Evolutionary conservation across 2,888 invertebrate genomes (phyloP).

Genomic region (Hyposoter didymator): DNA sequence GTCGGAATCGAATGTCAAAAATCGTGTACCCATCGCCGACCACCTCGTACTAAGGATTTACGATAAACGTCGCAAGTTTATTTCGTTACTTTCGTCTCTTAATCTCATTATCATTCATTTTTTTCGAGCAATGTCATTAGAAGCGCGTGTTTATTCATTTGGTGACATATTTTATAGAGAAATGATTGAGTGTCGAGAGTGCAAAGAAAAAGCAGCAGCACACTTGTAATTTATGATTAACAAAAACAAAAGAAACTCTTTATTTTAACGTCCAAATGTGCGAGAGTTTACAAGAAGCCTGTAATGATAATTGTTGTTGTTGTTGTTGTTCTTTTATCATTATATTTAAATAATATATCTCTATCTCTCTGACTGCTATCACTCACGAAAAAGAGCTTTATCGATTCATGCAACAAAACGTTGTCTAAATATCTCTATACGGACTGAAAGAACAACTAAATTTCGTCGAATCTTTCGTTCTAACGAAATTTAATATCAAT

Average conservation of each 20-base stretch:
- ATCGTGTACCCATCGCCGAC: slow-evolving; percentile 1
- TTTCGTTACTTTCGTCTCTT: background rate
- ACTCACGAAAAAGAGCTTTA: slow-evolving; percentile 5
- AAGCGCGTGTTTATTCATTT: background rate
- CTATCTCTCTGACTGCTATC: background rate
- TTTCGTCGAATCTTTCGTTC: slow-evolving; percentile 22
- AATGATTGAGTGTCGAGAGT: slow-evolving; percentile 2
- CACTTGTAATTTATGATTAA: background rate
- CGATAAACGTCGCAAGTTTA: background rate
- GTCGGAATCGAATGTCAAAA: background rate
- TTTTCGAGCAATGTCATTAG: background rate
- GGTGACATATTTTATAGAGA: background rate
- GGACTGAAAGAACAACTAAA: background rate
- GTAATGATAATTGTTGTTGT: slow-evolving; percentile 42
- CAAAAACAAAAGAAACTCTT: background rate
- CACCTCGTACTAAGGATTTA: background rate
- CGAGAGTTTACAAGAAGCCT: slow-evolving; percentile 37
- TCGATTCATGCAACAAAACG: slow-evolving; percentile 10
- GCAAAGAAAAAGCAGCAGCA: background rate
- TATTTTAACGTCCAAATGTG: background rate
- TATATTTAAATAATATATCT: slow-evolving; percentile 14
- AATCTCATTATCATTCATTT: background rate
- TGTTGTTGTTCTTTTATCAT: slow-evolving; percentile 37
- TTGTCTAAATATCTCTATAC: background rate
- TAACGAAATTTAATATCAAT: slow-evolving; percentile 10